Percentiles rank a stretch among this genome's conserved stretches.
phyloP scores from a whole-genome alignment of 2,113 vertebrate species.

The Pygoscelis adeliae region DNA sequence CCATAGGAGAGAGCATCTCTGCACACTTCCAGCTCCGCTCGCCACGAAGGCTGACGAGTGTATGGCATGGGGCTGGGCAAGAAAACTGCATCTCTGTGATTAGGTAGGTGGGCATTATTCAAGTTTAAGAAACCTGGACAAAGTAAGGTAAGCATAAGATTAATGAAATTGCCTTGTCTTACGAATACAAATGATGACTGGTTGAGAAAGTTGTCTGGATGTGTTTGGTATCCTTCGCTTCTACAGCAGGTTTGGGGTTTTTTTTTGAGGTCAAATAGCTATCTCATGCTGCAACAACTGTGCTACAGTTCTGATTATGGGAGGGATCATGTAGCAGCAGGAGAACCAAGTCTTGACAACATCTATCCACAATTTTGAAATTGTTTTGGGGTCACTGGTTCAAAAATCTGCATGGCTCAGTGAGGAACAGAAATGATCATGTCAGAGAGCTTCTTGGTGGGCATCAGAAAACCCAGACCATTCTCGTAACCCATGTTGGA shows the following conservation, averaged over 20 bases:
- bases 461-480: not conserved
- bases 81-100: not conserved
- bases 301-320: not conserved
- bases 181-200: not conserved
- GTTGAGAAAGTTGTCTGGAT: not conserved
- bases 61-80: not conserved
- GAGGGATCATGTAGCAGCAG: not conserved
- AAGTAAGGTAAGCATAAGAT: not conserved
- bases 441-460: not conserved
- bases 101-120: not conserved
- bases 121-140: not conserved
- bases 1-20: not conserved
- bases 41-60: accelerated
- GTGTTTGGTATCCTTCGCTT: not conserved
- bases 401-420: not conserved
- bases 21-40: not conserved
- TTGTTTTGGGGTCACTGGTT: not conserved
- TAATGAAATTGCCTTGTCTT: not conserved
- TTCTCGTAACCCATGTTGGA: not conserved
- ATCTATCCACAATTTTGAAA: not conserved
- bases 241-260: not conserved
- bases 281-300: not conserved
- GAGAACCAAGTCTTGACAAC: not conserved
- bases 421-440: not conserved
- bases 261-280: not conserved